Evolutionary conservation across 2,888 invertebrate species (phyloP), one percentile per base, ranked within the genome.

Genomic region (Agrotis segetum): DNA sequence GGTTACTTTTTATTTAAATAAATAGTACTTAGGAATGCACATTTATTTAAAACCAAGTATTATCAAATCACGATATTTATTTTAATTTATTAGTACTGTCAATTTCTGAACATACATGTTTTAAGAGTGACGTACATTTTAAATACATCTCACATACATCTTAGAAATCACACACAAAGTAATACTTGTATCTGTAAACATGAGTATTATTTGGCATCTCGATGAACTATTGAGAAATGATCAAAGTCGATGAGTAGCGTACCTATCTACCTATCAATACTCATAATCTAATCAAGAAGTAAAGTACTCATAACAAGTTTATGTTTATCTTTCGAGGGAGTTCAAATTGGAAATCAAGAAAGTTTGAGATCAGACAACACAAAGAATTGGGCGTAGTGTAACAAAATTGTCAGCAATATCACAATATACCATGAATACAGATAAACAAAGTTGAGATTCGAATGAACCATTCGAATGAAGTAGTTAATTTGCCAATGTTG

Each of bases 181-280:
- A 1, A 49, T 0, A 49, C 4, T 46, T 40, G 44, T 53, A 19
- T 21, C 14, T 21, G 13, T 49, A n/a, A 50, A 49, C n/a, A 17
- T 17, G 17, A 24, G 17, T 47, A 24, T 5, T 53, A 19, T 47
- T 71, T 63, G 46, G 53, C 24, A 75, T 65, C 17, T 53, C 52
- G 21, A 24, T 71, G 7, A 74, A 63, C 19, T 47, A 66, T 66
- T 17, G 24, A 53, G 40, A 75, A 52, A 46, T 24, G 24, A 71
- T 53, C 24, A 71, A 71, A 71, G 40, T 75, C 46, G 19, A 53
- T 75, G 17, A 40, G 47, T 64, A 75, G 24, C 34, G 11, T 56
- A 47, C 44, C 19, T 70, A 19, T 50, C 29, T n/a, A 24, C 11
- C 17, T 74, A 21, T 65, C 46, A 71, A 53, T 53, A 29, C 24